Percentiles rank a stretch among this genome's conserved stretches.
Evolutionary conservation across 2,888 invertebrate species (phyloP).

Genomic region (Epirrhoe alternata): DNA sequence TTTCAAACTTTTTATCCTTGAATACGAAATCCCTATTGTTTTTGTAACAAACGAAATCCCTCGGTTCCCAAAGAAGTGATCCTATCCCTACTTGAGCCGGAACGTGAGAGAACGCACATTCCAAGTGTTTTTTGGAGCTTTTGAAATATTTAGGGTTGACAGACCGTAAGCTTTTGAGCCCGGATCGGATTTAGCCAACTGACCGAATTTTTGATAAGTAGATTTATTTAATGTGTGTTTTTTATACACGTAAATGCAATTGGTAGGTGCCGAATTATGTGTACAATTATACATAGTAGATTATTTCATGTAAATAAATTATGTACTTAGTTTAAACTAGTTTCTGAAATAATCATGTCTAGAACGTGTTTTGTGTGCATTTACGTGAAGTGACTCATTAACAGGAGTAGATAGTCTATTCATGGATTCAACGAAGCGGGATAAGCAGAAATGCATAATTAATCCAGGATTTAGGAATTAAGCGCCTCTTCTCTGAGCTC

Average conservation of each 20-base stretch:
- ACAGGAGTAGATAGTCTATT: slow-evolving; percentile 10
- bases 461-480: slow-evolving; percentile 9
- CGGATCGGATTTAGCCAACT: not conserved
- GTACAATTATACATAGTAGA: no score
- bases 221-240: not conserved
- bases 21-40: slow-evolving; percentile 37
- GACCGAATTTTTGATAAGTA: not conserved
- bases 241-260: not conserved
- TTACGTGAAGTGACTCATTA: slow-evolving; percentile 13
- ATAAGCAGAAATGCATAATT: slow-evolving; percentile 26
- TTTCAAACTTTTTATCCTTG: slow-evolving; percentile 30
- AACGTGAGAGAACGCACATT: slow-evolving; percentile 77
- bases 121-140: slow-evolving; percentile 47
- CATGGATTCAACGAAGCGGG: slow-evolving; percentile 8
- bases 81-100: slow-evolving; percentile 34
- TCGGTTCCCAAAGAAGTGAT: slow-evolving; percentile 35
- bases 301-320: no score
- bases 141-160: slow-evolving; percentile 31
- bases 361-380: not conserved
- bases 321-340: no score
- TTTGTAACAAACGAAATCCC: slow-evolving; percentile 42
- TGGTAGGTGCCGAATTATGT: no score
- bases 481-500: slow-evolving; percentile 3
- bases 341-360: no score
- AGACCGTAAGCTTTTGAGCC: slow-evolving; percentile 29